Percentiles rank a stretch among this genome's conserved stretches.
These are phyloP conservation scores for Dasysyrphus albostriatus DNA, from an alignment of 2,888 invertebrate species.

Conservation along the genomic window DNA sequence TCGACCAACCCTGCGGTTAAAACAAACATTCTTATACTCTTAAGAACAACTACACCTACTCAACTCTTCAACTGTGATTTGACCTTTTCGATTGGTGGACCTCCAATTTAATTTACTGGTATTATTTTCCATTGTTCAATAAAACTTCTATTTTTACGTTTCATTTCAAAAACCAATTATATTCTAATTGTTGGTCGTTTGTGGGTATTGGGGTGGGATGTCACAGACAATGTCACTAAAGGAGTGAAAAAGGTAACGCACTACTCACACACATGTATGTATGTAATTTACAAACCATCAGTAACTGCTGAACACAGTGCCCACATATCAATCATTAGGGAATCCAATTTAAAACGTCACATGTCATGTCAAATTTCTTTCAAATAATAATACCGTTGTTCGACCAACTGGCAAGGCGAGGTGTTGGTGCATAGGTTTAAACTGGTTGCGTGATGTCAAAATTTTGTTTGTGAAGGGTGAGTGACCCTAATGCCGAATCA, in stretches of 20 bases:
- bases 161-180: slow-evolving; percentile 46
- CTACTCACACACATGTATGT: neutral
- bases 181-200: slow-evolving; percentile 48
- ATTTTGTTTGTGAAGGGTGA: slow-evolving; percentile 35
- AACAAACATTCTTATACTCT: no score
- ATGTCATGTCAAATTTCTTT: slow-evolving; percentile 62
- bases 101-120: neutral
- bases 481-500: slow-evolving; percentile 54
- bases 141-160: slow-evolving; percentile 1
- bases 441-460: slow-evolving; percentile 65
- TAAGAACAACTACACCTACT: neutral
- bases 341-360: slow-evolving; percentile 70
- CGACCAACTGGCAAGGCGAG: slow-evolving; percentile 66
- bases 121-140: neutral
- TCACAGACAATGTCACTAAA: slow-evolving; percentile 47
- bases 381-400: slow-evolving; percentile 48
- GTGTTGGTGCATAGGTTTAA: slow-evolving; percentile 70
- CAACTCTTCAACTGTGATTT: neutral
- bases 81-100: neutral
- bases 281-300: neutral
- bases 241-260: slow-evolving; percentile 57
- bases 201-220: slow-evolving; percentile 22
- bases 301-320: slow-evolving; percentile 14
- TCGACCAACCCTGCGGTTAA: neutral
- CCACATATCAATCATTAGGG: slow-evolving; percentile 66